A percentile compares a stretch with the other conserved stretches of the same genome.
These are phyloP conservation scores for Nasonovia ribisnigri DNA, from an alignment of 2,888 invertebrate species.

Conservation along the genomic window DNA sequence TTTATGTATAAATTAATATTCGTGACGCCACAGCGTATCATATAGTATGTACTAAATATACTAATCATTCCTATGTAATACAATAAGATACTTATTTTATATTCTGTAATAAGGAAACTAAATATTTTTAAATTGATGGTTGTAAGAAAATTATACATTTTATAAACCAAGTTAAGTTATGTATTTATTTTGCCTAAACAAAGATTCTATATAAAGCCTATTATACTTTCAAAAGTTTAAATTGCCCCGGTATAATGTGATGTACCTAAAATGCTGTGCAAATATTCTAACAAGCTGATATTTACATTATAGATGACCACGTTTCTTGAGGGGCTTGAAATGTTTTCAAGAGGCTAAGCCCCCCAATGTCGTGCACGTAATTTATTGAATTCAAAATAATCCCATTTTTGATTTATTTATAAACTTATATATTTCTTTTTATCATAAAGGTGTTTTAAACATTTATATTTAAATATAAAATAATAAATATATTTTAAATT, in stretches of 20 bases:
- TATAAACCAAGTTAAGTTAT: background rate
- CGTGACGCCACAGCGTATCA: background rate
- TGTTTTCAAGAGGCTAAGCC: conserved; percentile 50
- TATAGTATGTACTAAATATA: background rate
- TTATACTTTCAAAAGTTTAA: background rate
- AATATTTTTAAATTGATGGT: background rate
- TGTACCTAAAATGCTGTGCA: background rate
- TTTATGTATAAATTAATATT: too few species aligned
- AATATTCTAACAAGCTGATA: background rate
- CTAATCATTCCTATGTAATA: background rate
- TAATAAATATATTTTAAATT: background rate
- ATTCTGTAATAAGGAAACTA: background rate
- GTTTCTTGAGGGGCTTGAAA: conserved; percentile 49
- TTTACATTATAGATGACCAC: background rate
- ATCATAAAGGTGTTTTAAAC: background rate
- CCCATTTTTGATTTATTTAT: background rate
- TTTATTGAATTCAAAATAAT: background rate
- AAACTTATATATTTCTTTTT: background rate
- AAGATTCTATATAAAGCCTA: background rate
- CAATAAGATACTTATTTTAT: background rate
- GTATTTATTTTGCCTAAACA: background rate
- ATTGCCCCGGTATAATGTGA: background rate
- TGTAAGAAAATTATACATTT: background rate
- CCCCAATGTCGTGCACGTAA: background rate
- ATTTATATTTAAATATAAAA: background rate